Evolutionary conservation across 2,888 invertebrate genomes (phyloP).

Genomic region (Microctonus hyperodae): DNA sequence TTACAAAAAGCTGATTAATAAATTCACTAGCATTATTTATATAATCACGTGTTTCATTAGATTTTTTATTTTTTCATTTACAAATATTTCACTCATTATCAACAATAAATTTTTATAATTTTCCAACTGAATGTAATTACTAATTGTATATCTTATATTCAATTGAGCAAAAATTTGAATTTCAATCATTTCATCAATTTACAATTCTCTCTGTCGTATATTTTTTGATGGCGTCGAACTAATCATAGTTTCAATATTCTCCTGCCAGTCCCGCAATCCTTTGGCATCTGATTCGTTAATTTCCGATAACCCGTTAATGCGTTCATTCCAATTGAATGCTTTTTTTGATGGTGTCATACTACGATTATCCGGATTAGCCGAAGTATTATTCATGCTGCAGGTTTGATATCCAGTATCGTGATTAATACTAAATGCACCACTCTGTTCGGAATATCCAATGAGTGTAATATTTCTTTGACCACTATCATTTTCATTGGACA

Average conservation of each 20-base stretch:
- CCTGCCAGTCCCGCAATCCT: slow-evolving; percentile 51
- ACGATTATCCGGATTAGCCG: slow-evolving; percentile 45
- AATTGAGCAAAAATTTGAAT: neutral
- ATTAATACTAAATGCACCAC: slow-evolving; percentile 45
- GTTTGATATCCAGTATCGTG: slow-evolving; percentile 61
- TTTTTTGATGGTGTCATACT: slow-evolving; percentile 44
- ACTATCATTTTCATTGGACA: slow-evolving; percentile 44
- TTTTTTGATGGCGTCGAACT: slow-evolving; percentile 58
- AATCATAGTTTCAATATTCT: slow-evolving; percentile 51
- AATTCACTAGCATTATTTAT: neutral
- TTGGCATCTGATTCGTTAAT: slow-evolving; percentile 44
- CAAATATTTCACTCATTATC: neutral
- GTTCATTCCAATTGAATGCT: slow-evolving; percentile 46
- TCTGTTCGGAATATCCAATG: slow-evolving; percentile 46
- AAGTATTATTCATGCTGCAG: slow-evolving; percentile 50
- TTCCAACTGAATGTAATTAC: too few relatives aligned
- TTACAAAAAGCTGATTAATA: neutral
- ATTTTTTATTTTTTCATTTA: neutral
- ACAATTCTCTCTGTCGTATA: slow-evolving; percentile 37
- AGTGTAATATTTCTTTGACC: slow-evolving; percentile 43
- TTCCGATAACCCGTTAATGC: slow-evolving; percentile 32
- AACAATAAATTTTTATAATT: too few relatives aligned
- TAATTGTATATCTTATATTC: too few relatives aligned
- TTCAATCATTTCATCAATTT: neutral
- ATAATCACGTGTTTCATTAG: neutral